phyloP scores from a whole-genome alignment of 2,113 vertebrate genomes.

The Colaptes auratus region DNA sequence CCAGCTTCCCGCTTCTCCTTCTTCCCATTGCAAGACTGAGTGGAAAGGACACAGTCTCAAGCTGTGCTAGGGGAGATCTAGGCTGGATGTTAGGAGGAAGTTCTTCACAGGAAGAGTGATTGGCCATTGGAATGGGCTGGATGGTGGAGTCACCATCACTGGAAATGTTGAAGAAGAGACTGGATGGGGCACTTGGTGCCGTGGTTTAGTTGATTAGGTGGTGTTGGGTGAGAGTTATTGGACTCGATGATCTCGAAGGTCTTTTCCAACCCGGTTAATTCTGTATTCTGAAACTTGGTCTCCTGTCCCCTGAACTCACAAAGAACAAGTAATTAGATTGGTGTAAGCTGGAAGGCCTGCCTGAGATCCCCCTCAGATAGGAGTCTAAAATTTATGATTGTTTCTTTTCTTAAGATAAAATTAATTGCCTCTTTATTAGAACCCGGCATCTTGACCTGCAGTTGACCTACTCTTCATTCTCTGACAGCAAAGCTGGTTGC shows the following conservation, averaged over 20 bases:
- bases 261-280: too few relatives aligned
- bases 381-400: background rate
- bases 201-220: too few relatives aligned
- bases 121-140: too few relatives aligned
- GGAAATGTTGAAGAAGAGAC: too few relatives aligned
- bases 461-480: background rate
- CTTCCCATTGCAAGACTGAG: background rate
- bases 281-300: background rate
- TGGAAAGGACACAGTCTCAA: too few relatives aligned
- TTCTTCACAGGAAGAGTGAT: too few relatives aligned
- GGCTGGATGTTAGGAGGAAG: too few relatives aligned
- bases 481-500: background rate
- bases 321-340: background rate
- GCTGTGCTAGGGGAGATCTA: too few relatives aligned
- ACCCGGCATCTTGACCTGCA: background rate
- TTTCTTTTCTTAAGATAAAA: background rate
- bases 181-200: too few relatives aligned
- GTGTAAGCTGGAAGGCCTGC: background rate
- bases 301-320: background rate
- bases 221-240: too few relatives aligned
- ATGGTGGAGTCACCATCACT: too few relatives aligned
- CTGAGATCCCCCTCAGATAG: background rate
- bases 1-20: background rate
- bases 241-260: too few relatives aligned
- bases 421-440: slow-evolving; percentile 18